phyloP scores from a whole-genome alignment of 2,113 vertebrate species.

The Ciconia stormi region DNA sequence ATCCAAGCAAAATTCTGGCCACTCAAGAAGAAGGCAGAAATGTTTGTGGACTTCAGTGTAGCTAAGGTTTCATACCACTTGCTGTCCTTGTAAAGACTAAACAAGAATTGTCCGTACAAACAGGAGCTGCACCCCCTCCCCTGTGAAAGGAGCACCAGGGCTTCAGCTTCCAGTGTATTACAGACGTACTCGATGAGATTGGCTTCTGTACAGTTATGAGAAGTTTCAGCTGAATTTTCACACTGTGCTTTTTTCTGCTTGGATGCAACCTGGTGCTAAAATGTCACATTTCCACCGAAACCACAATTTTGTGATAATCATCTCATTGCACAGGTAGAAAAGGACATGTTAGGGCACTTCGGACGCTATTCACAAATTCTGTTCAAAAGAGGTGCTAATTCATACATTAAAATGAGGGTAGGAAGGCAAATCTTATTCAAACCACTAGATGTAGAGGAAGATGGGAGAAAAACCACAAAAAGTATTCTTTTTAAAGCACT shows the following conservation, averaged over 20 bases:
- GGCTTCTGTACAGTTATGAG: neutral
- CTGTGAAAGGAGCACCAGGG: neutral
- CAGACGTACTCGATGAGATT: accelerated
- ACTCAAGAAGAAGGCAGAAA: neutral
- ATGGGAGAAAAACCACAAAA: neutral
- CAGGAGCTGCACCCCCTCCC: neutral
- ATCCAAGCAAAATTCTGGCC: neutral
- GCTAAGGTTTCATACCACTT: neutral
- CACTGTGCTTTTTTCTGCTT: neutral
- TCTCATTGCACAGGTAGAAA: neutral
- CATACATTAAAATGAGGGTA: neutral
- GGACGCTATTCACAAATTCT: neutral
- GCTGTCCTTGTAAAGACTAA: neutral
- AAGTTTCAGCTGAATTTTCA: neutral
- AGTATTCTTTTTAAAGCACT: neutral
- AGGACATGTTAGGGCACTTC: neutral
- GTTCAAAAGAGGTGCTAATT: neutral
- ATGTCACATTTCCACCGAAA: neutral
- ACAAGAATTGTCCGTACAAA: neutral
- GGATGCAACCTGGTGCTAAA: neutral
- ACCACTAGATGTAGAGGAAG: neutral
- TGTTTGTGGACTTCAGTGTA: neutral
- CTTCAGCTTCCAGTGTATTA: neutral
- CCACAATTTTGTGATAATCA: neutral
- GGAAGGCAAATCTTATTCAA: neutral